A percentile compares a stretch with the other conserved stretches of the same genome.
Conservation (phyloP, 1,140 invertebrate species). For the Pseudachorutes palmiensis region DNA sequence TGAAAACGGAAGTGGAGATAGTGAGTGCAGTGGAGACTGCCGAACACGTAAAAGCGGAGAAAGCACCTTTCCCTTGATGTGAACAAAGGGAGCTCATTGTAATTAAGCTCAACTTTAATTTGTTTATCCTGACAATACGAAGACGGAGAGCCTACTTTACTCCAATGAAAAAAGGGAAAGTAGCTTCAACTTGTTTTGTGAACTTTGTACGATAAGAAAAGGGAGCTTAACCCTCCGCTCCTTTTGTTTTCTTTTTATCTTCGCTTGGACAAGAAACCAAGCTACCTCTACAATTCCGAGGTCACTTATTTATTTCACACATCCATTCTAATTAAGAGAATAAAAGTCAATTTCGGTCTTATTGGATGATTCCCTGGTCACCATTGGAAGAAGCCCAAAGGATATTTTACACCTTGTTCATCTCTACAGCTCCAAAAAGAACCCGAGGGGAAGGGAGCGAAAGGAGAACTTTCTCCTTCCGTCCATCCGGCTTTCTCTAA, state of each 20-base stretch:
- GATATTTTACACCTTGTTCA: neutral
- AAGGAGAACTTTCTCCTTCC: neutral
- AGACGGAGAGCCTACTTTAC: constrained; percentile 9
- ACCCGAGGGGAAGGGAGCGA: too few species aligned
- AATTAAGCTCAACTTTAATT: constrained; percentile 13
- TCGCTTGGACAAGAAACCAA: neutral
- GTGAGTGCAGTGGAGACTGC: too few species aligned
- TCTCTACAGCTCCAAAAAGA: neutral
- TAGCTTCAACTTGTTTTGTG: too few species aligned
- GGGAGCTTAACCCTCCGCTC: too few species aligned
- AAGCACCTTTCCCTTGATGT: too few species aligned
- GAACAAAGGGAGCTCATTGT: too few species aligned
- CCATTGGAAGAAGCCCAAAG: neutral
- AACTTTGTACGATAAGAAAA: too few species aligned
- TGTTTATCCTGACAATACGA: neutral
- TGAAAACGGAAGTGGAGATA: neutral
- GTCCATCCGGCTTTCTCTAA: neutral
- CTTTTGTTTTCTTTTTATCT: neutral
- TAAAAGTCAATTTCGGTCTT: constrained; percentile 34
- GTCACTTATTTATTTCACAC: neutral
- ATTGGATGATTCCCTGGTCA: too few species aligned
- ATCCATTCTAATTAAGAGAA: constrained; percentile 36
- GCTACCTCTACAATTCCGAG: too few species aligned
- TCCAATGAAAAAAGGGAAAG: neutral
- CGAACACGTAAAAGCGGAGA: neutral